These are phyloP conservation scores for Deilephila porcellus DNA, from an alignment of 2,888 invertebrate species.

Conservation along the genomic window DNA sequence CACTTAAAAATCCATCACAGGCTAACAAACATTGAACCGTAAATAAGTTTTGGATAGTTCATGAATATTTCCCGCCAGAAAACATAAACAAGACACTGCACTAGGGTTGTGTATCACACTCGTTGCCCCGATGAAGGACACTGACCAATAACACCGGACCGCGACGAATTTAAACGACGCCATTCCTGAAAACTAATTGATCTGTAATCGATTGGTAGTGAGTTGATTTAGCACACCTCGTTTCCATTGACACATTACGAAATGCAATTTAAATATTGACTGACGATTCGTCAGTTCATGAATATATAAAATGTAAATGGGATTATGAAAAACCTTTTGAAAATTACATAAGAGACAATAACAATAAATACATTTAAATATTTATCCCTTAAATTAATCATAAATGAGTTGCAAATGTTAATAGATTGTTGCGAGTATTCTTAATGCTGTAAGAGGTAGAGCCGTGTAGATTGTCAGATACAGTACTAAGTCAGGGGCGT, in stretches of 20 bases:
- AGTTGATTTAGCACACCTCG: slow-evolving; percentile 7
- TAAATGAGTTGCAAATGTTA: too few species aligned
- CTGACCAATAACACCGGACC: slow-evolving; percentile 35
- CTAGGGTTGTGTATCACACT: slow-evolving; percentile 6
- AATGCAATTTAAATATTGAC: background rate
- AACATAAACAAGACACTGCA: background rate
- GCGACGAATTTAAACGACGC: slow-evolving; percentile 37
- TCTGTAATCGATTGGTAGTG: slow-evolving; percentile 31
- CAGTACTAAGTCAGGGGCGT: too few species aligned
- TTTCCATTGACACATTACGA: slow-evolving; percentile 14
- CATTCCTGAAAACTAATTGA: slow-evolving; percentile 36
- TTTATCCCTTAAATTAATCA: too few species aligned
- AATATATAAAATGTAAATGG: background rate
- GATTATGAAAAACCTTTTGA: too few species aligned
- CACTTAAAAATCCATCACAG: slow-evolving; percentile 4
- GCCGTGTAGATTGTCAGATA: too few species aligned
- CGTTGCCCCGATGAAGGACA: slow-evolving; percentile 31
- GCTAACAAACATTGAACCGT: background rate
- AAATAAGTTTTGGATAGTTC: background rate
- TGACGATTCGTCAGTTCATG: background rate
- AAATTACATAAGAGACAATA: too few species aligned
- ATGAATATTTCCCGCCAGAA: slow-evolving; percentile 6
- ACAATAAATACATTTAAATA: too few species aligned
- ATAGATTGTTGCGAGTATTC: too few species aligned
- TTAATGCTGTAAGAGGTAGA: too few species aligned